Base-by-base conservation (phyloP, 2,888 invertebrate species). In the Willowsia nigromaculata region DNA sequence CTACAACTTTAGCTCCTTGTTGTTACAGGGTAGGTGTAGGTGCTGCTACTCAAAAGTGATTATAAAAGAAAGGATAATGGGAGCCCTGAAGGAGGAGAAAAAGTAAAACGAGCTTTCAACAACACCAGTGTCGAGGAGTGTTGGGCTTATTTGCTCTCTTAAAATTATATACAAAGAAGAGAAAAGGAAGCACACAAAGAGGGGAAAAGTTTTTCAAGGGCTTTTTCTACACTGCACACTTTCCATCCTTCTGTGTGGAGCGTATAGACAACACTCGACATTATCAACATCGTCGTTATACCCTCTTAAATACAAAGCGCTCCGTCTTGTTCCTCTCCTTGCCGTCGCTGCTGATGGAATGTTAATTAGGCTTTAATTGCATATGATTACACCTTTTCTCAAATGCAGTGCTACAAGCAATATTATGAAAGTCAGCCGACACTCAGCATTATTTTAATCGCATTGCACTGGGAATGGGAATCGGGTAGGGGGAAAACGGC, bases 361-460 rank as follows among this genome's bases (percentile, higher is more conserved):
- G 88, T 88, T 88, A 88, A 88, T 88, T 82, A 88, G 59, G 71
- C 82, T 88, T 88, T 88, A 88, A 88, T 88, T 88, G 62, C 82
- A 74, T 82, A 74, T 82, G 74, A 81, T 88, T 82, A 88, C 71
- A 87, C 82, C 78, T 71, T 85, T 40, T 56, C 74, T 25, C 47
- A 7, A 56, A 6, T 80, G 37, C 80, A 50, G 30, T 6, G 27
- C 18, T 11, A 74, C 74, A 50, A 25, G 30, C 37, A 5, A 33
- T 43, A 30, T 74, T 74, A 50, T 47, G 27, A 74, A 74, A 74
- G 47, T 50, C 74, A 74, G 47, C 37, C n/a, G 50, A 37, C 25
- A n/a, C n/a, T n/a, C n/a, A 74, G 40, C 71, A 68, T 25, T 27
- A 15, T 25, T 1, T 47, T 27, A 50, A 76, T 76, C n/a, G 11